Evolutionary conservation across 2,797 vertebrate genomes (phyloP), one percentile per base, ranked within the genome.

Genomic region (Anguilla pacifica): DNA sequence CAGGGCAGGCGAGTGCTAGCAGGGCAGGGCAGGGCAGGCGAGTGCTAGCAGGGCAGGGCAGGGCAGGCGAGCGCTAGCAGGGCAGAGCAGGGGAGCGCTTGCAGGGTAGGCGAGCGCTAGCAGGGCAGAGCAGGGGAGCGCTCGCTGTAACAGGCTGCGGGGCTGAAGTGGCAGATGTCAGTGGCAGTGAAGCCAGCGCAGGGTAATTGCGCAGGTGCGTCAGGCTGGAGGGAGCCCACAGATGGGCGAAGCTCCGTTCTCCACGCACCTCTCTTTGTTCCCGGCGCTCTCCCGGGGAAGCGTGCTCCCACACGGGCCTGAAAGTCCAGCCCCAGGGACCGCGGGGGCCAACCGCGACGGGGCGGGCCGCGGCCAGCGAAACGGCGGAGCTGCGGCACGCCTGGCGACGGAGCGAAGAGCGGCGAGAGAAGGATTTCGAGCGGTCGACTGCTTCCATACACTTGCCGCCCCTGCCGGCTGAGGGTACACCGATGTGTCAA

Each of bases 141-240:
- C 10, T 39, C 39, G 39, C 39, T 4, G 39, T 43, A 43, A 43
- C 39, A 43, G 39, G 0, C 88, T 25, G 72, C 25, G 51, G 86
- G 84, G 59, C 86, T 87, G 81, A 89, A 70, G 19, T 89, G 15
- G 59, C 35, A 72, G 79, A 28, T 31, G 87, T 89, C 72, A 84
- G 87, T 67, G 67, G 74, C 46, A 87, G 86, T 87, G 88, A 88
- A 22, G 86, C 84, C 84, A 83, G 19, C 72, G 70, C 46, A 86
- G 89, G 82, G 82, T 86, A 74, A 85, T 88, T 85, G 86, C 88
- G 77, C 53, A 89, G 85, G 85, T 61, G 81, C 88, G 87, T 64
- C 89, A 77, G 89, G 91, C 92, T 91, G 88, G 91, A 91, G 83
- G 89, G 89, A 88, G 82, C 91, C 79, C 86, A 67, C 88, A 87